Base-by-base conservation (phyloP, 37 sponge, comb jelly and placozoan species). In the Tethya wilhelma region DNA sequence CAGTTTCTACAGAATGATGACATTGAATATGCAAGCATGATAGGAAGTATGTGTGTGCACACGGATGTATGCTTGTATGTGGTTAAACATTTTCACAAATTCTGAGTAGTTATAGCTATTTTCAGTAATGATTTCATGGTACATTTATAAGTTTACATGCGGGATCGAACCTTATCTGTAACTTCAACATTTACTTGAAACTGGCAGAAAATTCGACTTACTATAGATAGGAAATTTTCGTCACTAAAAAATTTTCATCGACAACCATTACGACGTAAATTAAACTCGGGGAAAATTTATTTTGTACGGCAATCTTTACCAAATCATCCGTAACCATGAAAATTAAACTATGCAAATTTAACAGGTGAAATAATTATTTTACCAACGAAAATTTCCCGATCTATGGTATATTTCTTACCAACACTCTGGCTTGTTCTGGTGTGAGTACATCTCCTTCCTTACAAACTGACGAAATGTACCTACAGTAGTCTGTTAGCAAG, bases 391-490 rank as follows among this genome's bases (percentile, higher is more conserved):
- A 11, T 44, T 4, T 44, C 8, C 37, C 36, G 20, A 44, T 29
- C 25, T 70, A 36, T 41, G 3, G 43, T 36, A 3, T 20, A 8
- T 60, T 12, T 26, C 67, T 70, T 40, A 93, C 94, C 78, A 95
- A 53, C 19, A 95, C 55, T 43, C 87, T 81, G 45, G 80, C 81
- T 44, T 95, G 96, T 46, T 95, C 96, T 36, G 96, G 96, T 42
- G 90, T 89, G 9, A 95, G 64, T 2, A 44, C 71, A 46, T 89
- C 93, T 26, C 93, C 96, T 28, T 67, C 65, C 38, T 71, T 58
- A 57, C 96, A 95, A 0, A 95, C 84, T n/a, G n/a, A n/a, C n/a
- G n/a, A n/a, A 1, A 41, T 78, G 84, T 92, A 58, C 32, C 79
- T 82, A 2, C 26, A n/a, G n/a, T n/a, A n/a, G n/a, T n/a, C n/a